These are phyloP conservation scores for Notamacropus eugenii DNA, from an alignment of 2,797 vertebrate species.

Conservation along the genomic window DNA sequence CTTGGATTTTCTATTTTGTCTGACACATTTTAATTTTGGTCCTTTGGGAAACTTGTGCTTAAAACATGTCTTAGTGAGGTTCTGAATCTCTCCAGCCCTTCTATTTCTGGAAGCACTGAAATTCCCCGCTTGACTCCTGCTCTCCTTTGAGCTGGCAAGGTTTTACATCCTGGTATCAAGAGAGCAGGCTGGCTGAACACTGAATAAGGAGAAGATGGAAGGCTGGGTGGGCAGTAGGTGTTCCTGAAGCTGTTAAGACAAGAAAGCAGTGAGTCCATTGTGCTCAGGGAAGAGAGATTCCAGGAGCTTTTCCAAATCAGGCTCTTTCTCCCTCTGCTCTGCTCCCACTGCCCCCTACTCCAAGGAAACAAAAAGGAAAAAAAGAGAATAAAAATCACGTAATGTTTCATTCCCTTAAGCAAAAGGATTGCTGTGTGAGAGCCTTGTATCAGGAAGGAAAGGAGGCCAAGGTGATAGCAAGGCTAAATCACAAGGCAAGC, in stretches of 20 bases:
- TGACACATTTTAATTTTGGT: slow-evolving; percentile 55
- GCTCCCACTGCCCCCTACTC: slow-evolving; percentile 44
- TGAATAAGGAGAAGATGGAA: slow-evolving; percentile 20
- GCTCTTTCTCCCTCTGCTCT: slow-evolving; percentile 43
- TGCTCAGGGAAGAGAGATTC: background rate
- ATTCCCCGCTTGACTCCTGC: background rate
- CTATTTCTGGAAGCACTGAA: slow-evolving; percentile 52
- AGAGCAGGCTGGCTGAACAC: background rate
- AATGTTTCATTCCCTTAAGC: slow-evolving; percentile 52
- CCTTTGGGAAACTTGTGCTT: background rate
- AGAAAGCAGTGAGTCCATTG: slow-evolving; percentile 42
- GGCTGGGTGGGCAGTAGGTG: slow-evolving; percentile 39
- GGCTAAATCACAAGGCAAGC: slow-evolving; percentile 65
- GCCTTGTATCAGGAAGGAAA: slow-evolving; percentile 58
- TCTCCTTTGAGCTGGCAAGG: slow-evolving; percentile 32
- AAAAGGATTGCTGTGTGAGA: slow-evolving; percentile 63
- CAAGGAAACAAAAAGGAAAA: background rate
- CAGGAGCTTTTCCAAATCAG: slow-evolving; percentile 50
- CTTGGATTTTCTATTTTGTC: slow-evolving; percentile 54
- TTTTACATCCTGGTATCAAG: slow-evolving; percentile 7
- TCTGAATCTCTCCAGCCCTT: slow-evolving; percentile 11
- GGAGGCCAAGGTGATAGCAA: slow-evolving; percentile 60
- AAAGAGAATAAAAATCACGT: slow-evolving; percentile 15
- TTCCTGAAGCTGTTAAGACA: slow-evolving; percentile 36
- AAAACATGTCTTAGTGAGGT: slow-evolving; percentile 45